Evolutionary conservation across 2,797 vertebrate species (phyloP), one percentile per base, ranked within the genome.

Genomic region (Potorous gilbertii): DNA sequence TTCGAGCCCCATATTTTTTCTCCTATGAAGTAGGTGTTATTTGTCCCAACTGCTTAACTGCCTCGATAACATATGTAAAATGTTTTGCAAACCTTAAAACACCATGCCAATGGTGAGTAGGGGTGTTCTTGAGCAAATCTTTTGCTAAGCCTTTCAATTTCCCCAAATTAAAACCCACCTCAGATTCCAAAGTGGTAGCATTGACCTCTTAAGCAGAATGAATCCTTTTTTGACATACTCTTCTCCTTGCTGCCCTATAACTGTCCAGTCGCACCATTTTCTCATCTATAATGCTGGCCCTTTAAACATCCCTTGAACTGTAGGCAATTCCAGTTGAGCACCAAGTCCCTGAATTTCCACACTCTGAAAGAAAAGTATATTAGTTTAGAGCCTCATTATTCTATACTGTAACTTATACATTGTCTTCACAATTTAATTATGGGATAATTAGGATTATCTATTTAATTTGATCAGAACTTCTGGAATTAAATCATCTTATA

Each of bases 401-500:
- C 91, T 31, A 50, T 34, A 95, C 46, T 91, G 40, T 90, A 95
- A 93, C 95, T 93, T 95, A 96, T 94, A 92, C 56, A 91, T 90
- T 52, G 89, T 74, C 62, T 89, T 54, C 62, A 94, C n/a, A 96
- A 95, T 97, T 94, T 93, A 90, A 98, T 97, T 97, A 94, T 93
- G 87, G 92, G 95, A 95, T 96, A 96, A 97, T 97, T 97, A 96
- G 46, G 55, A 90, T 95, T 93, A 52, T 90, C 91, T 94, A 40
- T 96, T 94, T 97, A 96, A 98, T 97, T 97, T 96, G 95, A 97
- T 97, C 93, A 96, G 92, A 96, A 96, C 90, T 50, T 93, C 92
- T 93, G 28, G 81, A 98, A 97, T 97, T 66, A 97, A 97, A 98
- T 98, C 94, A 96, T 93, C 94, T 97, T 97, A 97, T 97, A 97